Evolutionary conservation across 2,888 invertebrate species (phyloP).

Genomic region (Nasonovia ribisnigri): DNA sequence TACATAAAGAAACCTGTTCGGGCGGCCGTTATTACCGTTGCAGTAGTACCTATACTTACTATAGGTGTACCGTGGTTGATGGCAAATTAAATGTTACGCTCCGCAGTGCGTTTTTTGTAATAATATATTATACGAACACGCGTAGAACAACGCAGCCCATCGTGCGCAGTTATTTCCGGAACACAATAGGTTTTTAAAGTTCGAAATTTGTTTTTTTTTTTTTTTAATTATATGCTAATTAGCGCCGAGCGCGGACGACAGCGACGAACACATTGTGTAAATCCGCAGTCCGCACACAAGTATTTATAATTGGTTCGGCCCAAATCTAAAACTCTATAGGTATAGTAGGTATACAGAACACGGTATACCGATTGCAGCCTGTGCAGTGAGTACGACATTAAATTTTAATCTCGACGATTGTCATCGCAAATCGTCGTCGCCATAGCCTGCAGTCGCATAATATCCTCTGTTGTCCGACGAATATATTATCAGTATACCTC

Average conservation of each 20-base stretch:
- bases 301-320: neutral
- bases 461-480: too few relatives aligned
- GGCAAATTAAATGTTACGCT: neutral
- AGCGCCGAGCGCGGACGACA: neutral
- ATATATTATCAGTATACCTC: too few relatives aligned
- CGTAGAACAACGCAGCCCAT: neutral
- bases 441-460: too few relatives aligned
- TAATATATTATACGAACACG: neutral
- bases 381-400: too few relatives aligned
- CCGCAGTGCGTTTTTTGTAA: neutral
- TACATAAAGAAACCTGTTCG: neutral
- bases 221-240: constrained; percentile 26
- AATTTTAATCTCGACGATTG: too few relatives aligned
- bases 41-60: neutral
- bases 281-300: neutral
- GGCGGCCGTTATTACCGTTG: neutral
- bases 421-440: too few relatives aligned
- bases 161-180: neutral
- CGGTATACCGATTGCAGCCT: neutral
- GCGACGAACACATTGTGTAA: neutral
- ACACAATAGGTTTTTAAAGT: constrained; percentile 15
- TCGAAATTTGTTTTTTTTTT: neutral
- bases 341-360: neutral
- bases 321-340: neutral
- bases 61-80: neutral